Conservation (phyloP, 2,888 invertebrate genomes). For the Pedicia rivosa region DNA sequence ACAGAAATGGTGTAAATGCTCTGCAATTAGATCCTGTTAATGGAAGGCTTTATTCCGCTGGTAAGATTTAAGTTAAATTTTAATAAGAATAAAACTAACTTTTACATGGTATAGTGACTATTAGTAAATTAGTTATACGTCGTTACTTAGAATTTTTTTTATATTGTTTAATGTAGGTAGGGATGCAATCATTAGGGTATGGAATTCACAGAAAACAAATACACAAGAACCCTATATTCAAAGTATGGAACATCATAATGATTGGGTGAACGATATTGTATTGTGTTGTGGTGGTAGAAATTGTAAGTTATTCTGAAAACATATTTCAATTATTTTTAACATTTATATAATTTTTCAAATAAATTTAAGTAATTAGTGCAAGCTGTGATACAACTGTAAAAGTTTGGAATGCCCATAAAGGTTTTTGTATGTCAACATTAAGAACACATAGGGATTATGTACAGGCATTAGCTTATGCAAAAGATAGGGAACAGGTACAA, state of each 20-base stretch:
- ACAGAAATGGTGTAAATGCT: constrained; percentile 92
- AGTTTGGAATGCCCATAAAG: constrained; percentile 99
- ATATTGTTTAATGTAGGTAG: too few species aligned
- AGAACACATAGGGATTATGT: constrained; percentile 98
- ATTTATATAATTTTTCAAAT: not conserved
- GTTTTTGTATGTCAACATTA: constrained; percentile 97
- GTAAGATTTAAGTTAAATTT: constrained; percentile 13
- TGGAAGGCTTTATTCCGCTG: constrained; percentile 82
- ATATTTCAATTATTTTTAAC: not conserved
- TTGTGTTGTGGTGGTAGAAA: constrained; percentile 94
- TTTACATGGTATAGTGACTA: too few species aligned
- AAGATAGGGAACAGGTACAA: constrained; percentile 88
- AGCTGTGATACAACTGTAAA: constrained; percentile 99
- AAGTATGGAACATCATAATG: constrained; percentile 99
- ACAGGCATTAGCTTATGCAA: constrained; percentile 92
- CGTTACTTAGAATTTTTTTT: constrained; percentile 2
- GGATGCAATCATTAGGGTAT: constrained; percentile 92
- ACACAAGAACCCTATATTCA: constrained; percentile 66
- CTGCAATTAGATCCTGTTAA: constrained; percentile 80
- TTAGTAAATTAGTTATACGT: too few species aligned
- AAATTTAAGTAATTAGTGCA: constrained; percentile 75
- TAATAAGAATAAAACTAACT: too few species aligned
- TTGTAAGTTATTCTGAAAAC: constrained; percentile 37
- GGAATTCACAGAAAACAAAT: constrained; percentile 46
- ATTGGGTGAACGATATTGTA: constrained; percentile 99